phyloP scores from a whole-genome alignment of 2,888 invertebrate genomes.

The Ormia ochracea region DNA sequence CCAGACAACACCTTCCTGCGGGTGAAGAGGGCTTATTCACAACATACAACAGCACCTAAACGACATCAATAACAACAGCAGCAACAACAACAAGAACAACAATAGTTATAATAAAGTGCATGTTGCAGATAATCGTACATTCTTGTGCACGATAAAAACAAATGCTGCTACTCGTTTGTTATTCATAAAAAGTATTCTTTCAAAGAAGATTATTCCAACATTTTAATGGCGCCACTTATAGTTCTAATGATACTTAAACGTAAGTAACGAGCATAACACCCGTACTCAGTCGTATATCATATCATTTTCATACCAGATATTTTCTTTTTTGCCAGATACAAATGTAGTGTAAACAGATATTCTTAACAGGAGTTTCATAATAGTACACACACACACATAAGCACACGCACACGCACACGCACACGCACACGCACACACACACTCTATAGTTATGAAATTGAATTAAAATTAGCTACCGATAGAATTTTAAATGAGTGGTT shows the following conservation, averaged over 20 bases:
- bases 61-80: not conserved
- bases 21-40: not conserved
- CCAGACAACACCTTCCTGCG: not conserved
- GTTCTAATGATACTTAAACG: slow-evolving; percentile 57
- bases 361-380: no score
- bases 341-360: not conserved
- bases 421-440: not conserved
- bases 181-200: slow-evolving; percentile 58
- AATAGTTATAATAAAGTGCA: slow-evolving; percentile 23
- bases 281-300: not conserved
- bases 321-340: not conserved
- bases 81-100: slow-evolving; percentile 5
- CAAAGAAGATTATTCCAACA: slow-evolving; percentile 49
- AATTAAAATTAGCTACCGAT: slow-evolving; percentile 45
- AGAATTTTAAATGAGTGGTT: slow-evolving; percentile 49
- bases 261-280: slow-evolving; percentile 31
- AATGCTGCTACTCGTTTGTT: slow-evolving; percentile 52
- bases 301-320: no score
- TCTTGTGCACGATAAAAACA: slow-evolving; percentile 47
- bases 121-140: slow-evolving; percentile 8
- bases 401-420: not conserved
- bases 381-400: not conserved
- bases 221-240: slow-evolving; percentile 61
- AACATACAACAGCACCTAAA: slow-evolving; percentile 9
- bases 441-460: not conserved